Conservation (phyloP, 1,140 invertebrate species). For the Lanistes nyassanus region DNA sequence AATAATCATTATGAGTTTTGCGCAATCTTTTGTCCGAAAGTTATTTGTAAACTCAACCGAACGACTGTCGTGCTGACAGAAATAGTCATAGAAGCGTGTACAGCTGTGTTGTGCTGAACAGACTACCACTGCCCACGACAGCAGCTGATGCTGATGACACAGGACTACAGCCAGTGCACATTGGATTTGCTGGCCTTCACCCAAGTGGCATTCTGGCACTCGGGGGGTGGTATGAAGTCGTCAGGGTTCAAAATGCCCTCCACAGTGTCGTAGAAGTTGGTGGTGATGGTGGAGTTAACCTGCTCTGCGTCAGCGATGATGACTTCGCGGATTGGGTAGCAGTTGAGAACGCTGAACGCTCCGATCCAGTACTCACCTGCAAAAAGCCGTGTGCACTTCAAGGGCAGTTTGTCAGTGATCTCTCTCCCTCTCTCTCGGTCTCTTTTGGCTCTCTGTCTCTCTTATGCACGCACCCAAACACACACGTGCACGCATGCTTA, state of each 20-base stretch:
- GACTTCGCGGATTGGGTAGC: conserved; percentile 39
- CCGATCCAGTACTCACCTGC: conserved; percentile 42
- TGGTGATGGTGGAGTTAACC: conserved; percentile 39
- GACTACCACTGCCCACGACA: too few species aligned
- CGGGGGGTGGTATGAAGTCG: conserved; percentile 39
- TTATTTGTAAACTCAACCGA: too few species aligned
- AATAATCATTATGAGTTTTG: too few species aligned
- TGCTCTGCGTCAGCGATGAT: conserved; percentile 19
- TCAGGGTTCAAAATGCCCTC: conserved; percentile 41
- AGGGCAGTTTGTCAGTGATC: too few species aligned
- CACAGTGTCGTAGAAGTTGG: conserved; percentile 41
- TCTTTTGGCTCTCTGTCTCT: not conserved
- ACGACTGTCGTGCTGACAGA: too few species aligned
- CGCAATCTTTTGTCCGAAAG: too few species aligned
- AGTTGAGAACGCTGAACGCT: conserved; percentile 38
- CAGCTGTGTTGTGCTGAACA: too few species aligned
- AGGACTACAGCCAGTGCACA: conserved; percentile 2
- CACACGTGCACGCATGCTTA: too few species aligned
- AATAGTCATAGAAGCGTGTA: too few species aligned
- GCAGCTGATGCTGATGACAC: too few species aligned
- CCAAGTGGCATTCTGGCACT: conserved; percentile 33
- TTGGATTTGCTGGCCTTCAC: not conserved
- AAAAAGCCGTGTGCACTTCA: too few species aligned
- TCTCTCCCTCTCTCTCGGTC: too few species aligned
- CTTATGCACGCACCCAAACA: not conserved